Conservation (phyloP, 2,888 invertebrate genomes). For the Latrodectus hesperus region DNA sequence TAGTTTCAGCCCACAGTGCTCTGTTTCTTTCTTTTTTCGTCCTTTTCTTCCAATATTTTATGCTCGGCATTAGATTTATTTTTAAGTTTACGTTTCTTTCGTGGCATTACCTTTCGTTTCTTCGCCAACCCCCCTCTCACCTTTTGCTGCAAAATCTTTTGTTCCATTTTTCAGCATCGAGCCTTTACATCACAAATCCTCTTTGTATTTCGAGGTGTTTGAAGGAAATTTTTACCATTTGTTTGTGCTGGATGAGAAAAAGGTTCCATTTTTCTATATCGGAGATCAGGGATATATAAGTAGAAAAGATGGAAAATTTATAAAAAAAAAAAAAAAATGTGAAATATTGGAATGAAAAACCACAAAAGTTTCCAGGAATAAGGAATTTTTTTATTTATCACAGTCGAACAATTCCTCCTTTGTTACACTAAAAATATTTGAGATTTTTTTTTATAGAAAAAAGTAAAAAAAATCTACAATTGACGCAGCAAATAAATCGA, state of each 20-base stretch:
- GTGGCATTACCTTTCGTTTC: not conserved
- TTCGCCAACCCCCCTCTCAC: not conserved
- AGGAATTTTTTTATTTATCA: not conserved
- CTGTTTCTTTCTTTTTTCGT: too few species aligned
- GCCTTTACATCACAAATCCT: conserved; percentile 28
- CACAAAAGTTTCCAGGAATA: not conserved
- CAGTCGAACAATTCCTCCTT: not conserved
- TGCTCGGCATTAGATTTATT: conserved; percentile 13
- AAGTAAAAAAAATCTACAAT: not conserved
- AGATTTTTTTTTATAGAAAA: too few species aligned
- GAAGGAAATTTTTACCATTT: conserved; percentile 37
- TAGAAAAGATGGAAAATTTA: not conserved
- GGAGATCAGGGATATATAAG: not conserved
- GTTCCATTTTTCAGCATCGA: conserved; percentile 47
- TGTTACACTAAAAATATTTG: not conserved
- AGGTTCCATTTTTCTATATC: not conserved
- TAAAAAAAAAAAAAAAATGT: too few species aligned
- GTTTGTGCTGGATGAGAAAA: conserved; percentile 6
- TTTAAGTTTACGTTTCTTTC: conserved; percentile 5
- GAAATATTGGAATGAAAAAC: not conserved
- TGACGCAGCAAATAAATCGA: not conserved
- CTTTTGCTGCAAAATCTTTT: not conserved
- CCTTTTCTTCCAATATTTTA: conserved; percentile 44
- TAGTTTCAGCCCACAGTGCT: conserved; percentile 25
- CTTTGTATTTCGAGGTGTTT: conserved; percentile 41